Evolutionary conservation across 2,888 invertebrate genomes (phyloP).

Genomic region (Cyclophora punctaria): DNA sequence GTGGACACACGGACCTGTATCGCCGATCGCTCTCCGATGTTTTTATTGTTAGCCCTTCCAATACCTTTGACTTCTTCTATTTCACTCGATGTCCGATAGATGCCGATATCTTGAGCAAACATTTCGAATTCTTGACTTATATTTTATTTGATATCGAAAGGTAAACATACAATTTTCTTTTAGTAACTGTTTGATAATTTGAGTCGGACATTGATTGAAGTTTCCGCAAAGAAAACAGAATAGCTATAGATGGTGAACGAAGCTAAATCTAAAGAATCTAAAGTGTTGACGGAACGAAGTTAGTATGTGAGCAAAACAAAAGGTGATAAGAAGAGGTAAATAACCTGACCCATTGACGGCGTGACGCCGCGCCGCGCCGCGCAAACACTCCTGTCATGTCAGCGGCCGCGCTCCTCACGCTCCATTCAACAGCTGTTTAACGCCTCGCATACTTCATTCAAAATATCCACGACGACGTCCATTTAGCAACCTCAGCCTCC

Average conservation of each 20-base stretch:
- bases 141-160: constrained; percentile 10
- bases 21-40: constrained; percentile 69
- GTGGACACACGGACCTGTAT: constrained; percentile 75
- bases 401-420: constrained; percentile 23
- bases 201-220: too few relatives aligned
- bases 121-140: constrained; percentile 29
- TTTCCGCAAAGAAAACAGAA: too few relatives aligned
- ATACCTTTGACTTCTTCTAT: constrained; percentile 60
- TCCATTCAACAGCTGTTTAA: constrained; percentile 52
- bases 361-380: constrained; percentile 39
- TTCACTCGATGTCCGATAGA: constrained; percentile 56
- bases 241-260: too few relatives aligned
- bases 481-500: constrained; percentile 27
- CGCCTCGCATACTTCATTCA: constrained; percentile 48
- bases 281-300: constrained; percentile 36
- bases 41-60: constrained; percentile 64
- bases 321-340: constrained; percentile 73
- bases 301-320: constrained; percentile 71
- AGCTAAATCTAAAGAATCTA: not conserved
- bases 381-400: constrained; percentile 27
- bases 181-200: too few relatives aligned
- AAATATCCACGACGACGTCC: constrained; percentile 44
- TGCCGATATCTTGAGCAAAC: constrained; percentile 53
- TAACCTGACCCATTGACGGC: constrained; percentile 69
- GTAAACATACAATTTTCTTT: not conserved